Conservation (phyloP, 23 tunicate genomes). For the Trididemnum clinides region DNA sequence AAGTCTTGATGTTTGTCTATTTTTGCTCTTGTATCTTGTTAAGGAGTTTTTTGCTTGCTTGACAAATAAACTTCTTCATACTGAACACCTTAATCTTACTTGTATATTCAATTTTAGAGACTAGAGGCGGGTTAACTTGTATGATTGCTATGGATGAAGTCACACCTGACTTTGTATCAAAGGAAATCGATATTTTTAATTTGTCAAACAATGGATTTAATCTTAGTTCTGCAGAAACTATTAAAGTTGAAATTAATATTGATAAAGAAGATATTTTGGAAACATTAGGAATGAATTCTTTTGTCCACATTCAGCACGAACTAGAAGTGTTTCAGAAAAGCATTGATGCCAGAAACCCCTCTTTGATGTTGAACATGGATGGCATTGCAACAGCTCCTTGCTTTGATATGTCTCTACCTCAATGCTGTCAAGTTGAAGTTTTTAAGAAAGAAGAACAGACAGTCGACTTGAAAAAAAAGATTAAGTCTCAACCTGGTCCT, state of each 20-base stretch:
- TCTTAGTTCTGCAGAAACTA: neutral
- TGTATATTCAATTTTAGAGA: too few species aligned
- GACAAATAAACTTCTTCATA: too few species aligned
- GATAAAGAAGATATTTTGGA: constrained; percentile 21
- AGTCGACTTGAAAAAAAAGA: neutral
- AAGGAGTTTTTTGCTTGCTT: too few species aligned
- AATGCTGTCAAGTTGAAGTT: neutral
- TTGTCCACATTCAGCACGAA: neutral
- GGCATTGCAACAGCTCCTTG: neutral
- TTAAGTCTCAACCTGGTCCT: constrained; percentile 15
- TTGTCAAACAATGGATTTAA: neutral
- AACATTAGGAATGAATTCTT: neutral
- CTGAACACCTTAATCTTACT: too few species aligned
- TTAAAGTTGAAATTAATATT: constrained; percentile 17
- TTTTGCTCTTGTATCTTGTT: too few species aligned
- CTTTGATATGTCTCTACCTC: neutral
- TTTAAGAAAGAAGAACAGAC: neutral
- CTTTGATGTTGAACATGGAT: neutral
- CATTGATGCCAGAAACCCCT: neutral
- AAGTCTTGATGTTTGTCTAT: too few species aligned
- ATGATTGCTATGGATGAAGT: too few species aligned
- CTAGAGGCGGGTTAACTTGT: too few species aligned
- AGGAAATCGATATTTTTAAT: neutral
- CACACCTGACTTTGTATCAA: too few species aligned
- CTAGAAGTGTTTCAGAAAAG: neutral